These are phyloP conservation scores for Microctenopoma lineatum DNA, from an alignment of 2,797 vertebrate species.

Conservation along the genomic window DNA sequence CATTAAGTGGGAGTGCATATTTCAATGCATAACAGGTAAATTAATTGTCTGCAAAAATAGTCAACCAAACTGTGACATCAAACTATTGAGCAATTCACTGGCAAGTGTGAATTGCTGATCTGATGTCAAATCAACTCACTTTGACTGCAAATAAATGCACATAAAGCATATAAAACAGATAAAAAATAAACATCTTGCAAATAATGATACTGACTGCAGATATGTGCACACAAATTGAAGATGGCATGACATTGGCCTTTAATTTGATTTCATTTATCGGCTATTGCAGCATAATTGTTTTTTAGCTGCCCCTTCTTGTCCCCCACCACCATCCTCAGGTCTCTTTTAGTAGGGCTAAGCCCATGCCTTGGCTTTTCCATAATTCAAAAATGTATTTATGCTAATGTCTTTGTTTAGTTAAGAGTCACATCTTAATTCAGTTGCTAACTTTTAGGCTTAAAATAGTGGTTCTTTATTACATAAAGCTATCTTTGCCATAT, in stretches of 20 bases:
- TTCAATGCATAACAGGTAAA: constrained; percentile 24
- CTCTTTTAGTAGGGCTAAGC: too few species aligned
- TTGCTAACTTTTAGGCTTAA: background rate
- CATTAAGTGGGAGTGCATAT: constrained; percentile 25
- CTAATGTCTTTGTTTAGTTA: background rate
- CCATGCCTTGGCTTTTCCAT: too few species aligned
- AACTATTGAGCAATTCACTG: background rate
- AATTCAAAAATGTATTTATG: background rate
- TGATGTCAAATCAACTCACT: too few species aligned
- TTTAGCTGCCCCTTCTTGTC: too few species aligned
- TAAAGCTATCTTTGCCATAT: too few species aligned
- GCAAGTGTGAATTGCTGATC: too few species aligned
- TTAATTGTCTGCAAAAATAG: constrained; percentile 10
- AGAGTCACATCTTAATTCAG: background rate
- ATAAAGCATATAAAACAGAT: too few species aligned
- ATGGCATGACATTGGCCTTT: background rate
- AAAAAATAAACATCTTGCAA: too few species aligned
- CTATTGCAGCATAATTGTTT: background rate
- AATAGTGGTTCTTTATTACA: background rate
- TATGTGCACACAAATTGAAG: too few species aligned
- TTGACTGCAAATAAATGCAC: too few species aligned
- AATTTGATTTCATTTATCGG: background rate
- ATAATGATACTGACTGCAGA: background rate
- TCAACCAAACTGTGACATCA: constrained; percentile 15
- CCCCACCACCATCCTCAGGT: too few species aligned